Evolutionary conservation across 1,140 invertebrate genomes (phyloP), one percentile per base, ranked within the genome.

Genomic region (Triops longicaudatus): DNA sequence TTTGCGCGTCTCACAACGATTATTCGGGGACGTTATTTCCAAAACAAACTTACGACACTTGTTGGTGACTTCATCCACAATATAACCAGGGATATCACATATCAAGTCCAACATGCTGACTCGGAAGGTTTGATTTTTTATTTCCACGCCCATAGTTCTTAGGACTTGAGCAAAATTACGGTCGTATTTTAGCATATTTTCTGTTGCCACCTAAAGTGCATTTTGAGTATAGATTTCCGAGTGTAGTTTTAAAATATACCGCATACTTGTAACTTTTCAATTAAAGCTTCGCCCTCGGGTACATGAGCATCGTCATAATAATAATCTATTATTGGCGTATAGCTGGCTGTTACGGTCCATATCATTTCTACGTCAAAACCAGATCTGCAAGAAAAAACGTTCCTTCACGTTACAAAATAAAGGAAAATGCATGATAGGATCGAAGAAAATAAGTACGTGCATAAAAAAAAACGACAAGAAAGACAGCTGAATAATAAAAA

Each of bases 221-320:
- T 42, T 26, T 10, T 6, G 26, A 17, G 12, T 75, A 71, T 10
- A 9, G 7, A 43, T 44, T n/a, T 17, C 31, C 17, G 11, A 26
- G 31, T n/a, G 14, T 41, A n/a, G 44, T 12, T 42, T 26, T 28
- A 14, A 41, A 41, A 75, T 74, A 14, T n/a, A 74, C 12, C 10
- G 37, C 22, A 12, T 43, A 77, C 76, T 73, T 77, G 63, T 6
- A 77, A 42, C 42, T 77, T 77, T 27, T 77, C 76, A 37, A 77
- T 77, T 22, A 77, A 71, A 22, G 73, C 73, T 43, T 77, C 76
- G 37, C 71, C 76, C 43, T 77, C 76, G 37, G 76, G 76, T 73
- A 77, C 76, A 44, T 77, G n/a, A 2, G 76, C 63, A 37, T 42
- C 76, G 37, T 77, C 76, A 73, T 77, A 77, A 77, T 73, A 77